Evolutionary conservation across 2,113 vertebrate genomes (phyloP), one percentile per base, ranked within the genome.

Genomic region (Aegithalos caudatus): DNA sequence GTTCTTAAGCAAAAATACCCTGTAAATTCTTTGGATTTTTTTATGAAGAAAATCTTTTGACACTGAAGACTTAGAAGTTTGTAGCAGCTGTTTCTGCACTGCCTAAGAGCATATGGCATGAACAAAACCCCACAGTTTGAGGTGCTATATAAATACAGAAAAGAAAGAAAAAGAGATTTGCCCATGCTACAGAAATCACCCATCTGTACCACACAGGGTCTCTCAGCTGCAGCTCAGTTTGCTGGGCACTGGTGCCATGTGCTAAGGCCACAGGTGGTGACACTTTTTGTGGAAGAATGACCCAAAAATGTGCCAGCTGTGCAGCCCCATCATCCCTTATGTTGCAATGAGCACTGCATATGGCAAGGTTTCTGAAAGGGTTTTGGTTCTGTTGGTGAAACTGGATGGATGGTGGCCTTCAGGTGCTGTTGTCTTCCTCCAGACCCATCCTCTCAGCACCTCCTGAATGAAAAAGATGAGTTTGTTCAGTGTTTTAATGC

Each of bases 261-360:
- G 11, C 62, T 44, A 25, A 76, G 37, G 77, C 40, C 56, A 28
- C 20, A 29, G 14, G 53, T 47, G 53, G 29, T 15, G 10, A 15
- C 70, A 62, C n/a, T 37, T 77, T 81, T 11, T 16, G 13, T 29
- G 78, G 23, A 13, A 64, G 62, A 57, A 54, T 6, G 18, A 37
- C 37, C 20, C 42, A 14, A 58, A 92, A 77, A 77, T 67, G 47
- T n/a, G n/a, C n/a, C n/a, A 25, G n/a, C 40, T 76, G n/a, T 95
- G 45, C n/a, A 70, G 4, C 50, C 72, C 20, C 23, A 5, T 28
- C 35, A 14, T 16, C 37, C 0, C 0, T 50, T 18, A 3, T 0
- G 12, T 27, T 81, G 24, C 65, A 47, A 20, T 37, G 8, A 53
- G 56, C 22, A 6, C 1, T 61, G 62, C 17, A 3, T 33, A 1